Conservation (phyloP, 1,140 invertebrate species). For the Aphaenogaster floridana region DNA sequence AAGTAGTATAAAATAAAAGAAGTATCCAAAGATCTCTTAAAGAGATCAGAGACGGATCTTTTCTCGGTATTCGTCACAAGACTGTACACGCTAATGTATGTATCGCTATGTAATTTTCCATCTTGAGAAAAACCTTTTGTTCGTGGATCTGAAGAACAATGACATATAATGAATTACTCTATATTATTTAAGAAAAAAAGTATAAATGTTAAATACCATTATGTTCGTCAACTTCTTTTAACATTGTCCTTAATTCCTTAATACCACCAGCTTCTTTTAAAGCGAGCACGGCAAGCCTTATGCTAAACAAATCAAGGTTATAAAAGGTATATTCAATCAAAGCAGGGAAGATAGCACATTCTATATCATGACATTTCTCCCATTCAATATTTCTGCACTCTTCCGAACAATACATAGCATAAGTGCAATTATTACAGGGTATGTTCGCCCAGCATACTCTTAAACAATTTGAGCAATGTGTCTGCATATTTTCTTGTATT, state of each 20-base stretch:
- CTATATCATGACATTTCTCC: constrained; percentile 90
- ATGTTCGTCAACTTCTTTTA: constrained; percentile 83
- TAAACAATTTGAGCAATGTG: constrained; percentile 93
- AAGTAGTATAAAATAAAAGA: constrained; percentile 90
- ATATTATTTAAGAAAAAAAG: constrained; percentile 54
- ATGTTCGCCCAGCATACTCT: constrained; percentile 88
- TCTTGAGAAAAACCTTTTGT: constrained; percentile 82
- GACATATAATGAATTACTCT: background rate
- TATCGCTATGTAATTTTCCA: constrained; percentile 86
- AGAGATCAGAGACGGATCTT: constrained; percentile 91
- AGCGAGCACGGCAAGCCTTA: constrained; percentile 89
- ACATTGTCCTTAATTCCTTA: constrained; percentile 83
- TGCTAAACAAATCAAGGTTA: constrained; percentile 89
- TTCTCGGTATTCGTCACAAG: constrained; percentile 91
- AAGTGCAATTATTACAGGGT: constrained; percentile 90
- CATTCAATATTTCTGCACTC: constrained; percentile 89
- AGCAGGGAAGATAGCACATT: constrained; percentile 91
- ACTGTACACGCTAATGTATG: constrained; percentile 89
- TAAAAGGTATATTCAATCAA: constrained; percentile 86
- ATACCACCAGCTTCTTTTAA: constrained; percentile 86
- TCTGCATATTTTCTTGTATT: constrained; percentile 87
- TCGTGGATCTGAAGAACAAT: constrained; percentile 71
- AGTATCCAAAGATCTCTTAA: constrained; percentile 91
- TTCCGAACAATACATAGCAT: constrained; percentile 91
- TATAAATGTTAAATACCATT: constrained; percentile 71